Conservation (phyloP, 2,113 vertebrate genomes). For the Psophia crepitans region DNA sequence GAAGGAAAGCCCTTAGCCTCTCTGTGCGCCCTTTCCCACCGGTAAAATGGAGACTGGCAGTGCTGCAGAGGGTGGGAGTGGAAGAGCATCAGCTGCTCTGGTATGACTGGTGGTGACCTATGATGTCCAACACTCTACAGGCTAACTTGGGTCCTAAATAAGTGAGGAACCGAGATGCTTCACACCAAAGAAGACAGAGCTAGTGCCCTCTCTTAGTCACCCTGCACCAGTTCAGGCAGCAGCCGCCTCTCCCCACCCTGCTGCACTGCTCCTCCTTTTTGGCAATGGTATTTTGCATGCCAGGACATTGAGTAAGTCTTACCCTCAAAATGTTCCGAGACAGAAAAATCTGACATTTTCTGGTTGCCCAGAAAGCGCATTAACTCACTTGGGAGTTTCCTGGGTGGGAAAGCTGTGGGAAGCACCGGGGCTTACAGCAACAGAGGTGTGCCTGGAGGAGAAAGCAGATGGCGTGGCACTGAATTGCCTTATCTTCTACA, state of each 20-base stretch:
- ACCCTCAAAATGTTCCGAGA: neutral
- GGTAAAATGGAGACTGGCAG: neutral
- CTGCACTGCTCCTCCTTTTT: neutral
- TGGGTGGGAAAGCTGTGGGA: neutral
- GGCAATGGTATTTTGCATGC: neutral
- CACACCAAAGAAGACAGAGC: neutral
- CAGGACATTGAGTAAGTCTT: neutral
- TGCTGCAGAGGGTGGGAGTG: too few species aligned
- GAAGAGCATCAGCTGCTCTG: neutral
- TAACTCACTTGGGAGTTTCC: neutral
- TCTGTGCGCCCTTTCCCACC: neutral
- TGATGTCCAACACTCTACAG: neutral
- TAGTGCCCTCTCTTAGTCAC: neutral
- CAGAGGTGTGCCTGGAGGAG: neutral
- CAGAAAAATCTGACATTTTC: neutral
- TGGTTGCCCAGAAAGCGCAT: neutral
- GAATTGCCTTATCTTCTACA: neutral
- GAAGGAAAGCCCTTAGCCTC: neutral
- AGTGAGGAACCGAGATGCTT: neutral
- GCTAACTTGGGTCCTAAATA: neutral
- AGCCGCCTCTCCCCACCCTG: neutral
- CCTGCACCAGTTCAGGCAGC: neutral
- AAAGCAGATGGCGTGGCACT: neutral
- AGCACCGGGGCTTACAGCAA: neutral
- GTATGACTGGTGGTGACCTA: too few species aligned